A percentile compares a stretch with the other conserved stretches of the same genome.
phyloP scores from a whole-genome alignment of 1,140 invertebrate genomes.

The Penaeus vannamei region DNA sequence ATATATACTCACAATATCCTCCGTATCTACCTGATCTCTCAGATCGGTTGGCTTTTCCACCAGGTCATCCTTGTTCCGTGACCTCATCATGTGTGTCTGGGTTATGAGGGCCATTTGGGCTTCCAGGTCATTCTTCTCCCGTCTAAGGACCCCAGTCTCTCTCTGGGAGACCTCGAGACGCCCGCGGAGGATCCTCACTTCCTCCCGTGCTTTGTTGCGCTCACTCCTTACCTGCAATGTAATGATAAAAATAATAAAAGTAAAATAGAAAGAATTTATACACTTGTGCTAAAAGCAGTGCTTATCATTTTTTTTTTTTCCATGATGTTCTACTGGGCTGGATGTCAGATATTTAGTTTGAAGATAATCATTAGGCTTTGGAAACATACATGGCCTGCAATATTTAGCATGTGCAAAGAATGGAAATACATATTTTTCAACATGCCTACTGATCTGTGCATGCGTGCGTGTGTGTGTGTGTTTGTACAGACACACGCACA shows the following conservation, averaged over 20 bases:
- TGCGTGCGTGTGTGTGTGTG: too few species aligned
- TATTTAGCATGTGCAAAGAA: background rate
- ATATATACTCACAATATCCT: background rate
- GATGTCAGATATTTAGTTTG: background rate
- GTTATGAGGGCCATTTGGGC: slow-evolving; percentile 77
- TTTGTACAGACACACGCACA: too few species aligned
- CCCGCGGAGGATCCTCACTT: slow-evolving; percentile 84
- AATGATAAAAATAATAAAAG: slow-evolving; percentile 66
- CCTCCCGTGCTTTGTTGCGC: slow-evolving; percentile 88
- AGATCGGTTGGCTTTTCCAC: slow-evolving; percentile 42
- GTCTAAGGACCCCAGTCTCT: slow-evolving; percentile 82
- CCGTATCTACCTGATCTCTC: slow-evolving; percentile 30
- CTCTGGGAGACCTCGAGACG: slow-evolving; percentile 86
- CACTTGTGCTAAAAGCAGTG: background rate
- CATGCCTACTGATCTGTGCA: too few species aligned
- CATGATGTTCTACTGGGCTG: too few species aligned
- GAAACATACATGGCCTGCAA: background rate
- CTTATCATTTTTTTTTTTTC: too few species aligned
- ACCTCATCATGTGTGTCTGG: slow-evolving; percentile 25
- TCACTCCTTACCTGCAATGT: slow-evolving; percentile 81
- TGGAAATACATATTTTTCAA: too few species aligned
- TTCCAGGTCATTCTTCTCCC: slow-evolving; percentile 86
- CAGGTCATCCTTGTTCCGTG: slow-evolving; percentile 32
- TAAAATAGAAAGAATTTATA: background rate
- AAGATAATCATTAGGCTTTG: background rate